Evolutionary conservation across 2,888 invertebrate species (phyloP).

Genomic region (Tenthredo mesomela): DNA sequence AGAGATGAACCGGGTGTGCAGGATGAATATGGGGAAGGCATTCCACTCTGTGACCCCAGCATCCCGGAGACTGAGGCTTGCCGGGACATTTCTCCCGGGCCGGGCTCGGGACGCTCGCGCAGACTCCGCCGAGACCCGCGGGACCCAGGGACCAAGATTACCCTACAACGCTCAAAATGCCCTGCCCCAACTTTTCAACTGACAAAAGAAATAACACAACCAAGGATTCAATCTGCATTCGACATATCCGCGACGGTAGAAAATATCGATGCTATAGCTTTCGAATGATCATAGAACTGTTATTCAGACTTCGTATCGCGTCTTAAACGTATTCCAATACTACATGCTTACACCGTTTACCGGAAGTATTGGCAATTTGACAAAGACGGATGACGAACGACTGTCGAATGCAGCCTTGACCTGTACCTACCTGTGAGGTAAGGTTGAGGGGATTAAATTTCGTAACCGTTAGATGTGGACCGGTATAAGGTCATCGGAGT

Average conservation of each 20-base stretch:
- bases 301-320: background rate
- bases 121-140: constrained; percentile 48
- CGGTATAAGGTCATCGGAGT: background rate
- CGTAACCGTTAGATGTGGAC: background rate
- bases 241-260: background rate
- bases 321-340: background rate
- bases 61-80: constrained; percentile 77
- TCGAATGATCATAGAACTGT: background rate
- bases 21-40: constrained; percentile 48
- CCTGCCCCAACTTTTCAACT: constrained; percentile 22
- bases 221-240: too few species aligned
- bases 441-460: background rate
- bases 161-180: constrained; percentile 25
- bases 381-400: constrained; percentile 18
- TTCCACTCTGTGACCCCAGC: constrained; percentile 74
- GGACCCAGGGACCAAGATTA: constrained; percentile 43
- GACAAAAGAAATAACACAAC: background rate
- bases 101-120: constrained; percentile 42
- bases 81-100: constrained; percentile 73
- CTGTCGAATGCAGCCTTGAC: background rate
- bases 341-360: background rate
- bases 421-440: background rate
- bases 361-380: constrained; percentile 20
- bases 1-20: constrained; percentile 42
- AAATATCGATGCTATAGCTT: background rate